Conservation (phyloP, 2,113 vertebrate species). For the Limnothrissa miodon region DNA sequence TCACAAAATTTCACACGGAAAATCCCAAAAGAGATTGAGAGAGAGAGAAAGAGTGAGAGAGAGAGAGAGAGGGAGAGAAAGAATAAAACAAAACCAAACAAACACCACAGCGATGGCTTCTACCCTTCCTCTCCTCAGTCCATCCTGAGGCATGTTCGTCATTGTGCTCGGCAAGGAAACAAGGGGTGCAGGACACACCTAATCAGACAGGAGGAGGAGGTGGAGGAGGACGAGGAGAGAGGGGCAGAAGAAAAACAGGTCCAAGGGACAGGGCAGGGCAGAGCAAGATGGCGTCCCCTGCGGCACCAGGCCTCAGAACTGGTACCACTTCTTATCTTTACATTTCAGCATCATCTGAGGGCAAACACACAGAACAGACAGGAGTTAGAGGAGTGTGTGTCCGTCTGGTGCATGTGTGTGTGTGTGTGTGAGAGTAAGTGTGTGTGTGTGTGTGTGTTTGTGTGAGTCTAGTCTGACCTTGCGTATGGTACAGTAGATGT, state of each 20-base stretch:
- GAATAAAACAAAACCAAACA: slow-evolving; percentile 41
- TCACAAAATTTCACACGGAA: not conserved
- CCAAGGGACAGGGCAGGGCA: slow-evolving; percentile 19
- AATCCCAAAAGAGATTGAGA: slow-evolving; percentile 34
- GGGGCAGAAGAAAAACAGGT: slow-evolving; percentile 22
- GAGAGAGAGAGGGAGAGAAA: slow-evolving; percentile 7
- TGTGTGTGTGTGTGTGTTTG: not conserved
- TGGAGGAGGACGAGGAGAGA: slow-evolving; percentile 49
- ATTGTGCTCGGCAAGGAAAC: slow-evolving; percentile 84
- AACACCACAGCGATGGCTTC: slow-evolving; percentile 46
- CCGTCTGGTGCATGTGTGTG: not conserved
- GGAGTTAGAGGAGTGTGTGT: not conserved
- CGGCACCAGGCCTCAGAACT: slow-evolving; percentile 81
- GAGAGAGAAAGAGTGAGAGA: not conserved
- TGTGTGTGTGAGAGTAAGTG: not conserved
- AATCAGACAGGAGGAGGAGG: slow-evolving; percentile 65
- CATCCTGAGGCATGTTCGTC: slow-evolving; percentile 72
- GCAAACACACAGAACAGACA: slow-evolving; percentile 34
- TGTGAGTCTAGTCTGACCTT: not conserved
- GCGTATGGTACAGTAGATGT: no score
- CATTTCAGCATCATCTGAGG: slow-evolving; percentile 98
- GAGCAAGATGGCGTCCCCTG: slow-evolving; percentile 52
- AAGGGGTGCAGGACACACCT: slow-evolving; percentile 69
- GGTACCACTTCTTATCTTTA: slow-evolving; percentile 99
- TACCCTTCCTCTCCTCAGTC: slow-evolving; percentile 72